phyloP scores from a whole-genome alignment of 2,113 vertebrate genomes.

The Periophthalmodon schlosseri region DNA sequence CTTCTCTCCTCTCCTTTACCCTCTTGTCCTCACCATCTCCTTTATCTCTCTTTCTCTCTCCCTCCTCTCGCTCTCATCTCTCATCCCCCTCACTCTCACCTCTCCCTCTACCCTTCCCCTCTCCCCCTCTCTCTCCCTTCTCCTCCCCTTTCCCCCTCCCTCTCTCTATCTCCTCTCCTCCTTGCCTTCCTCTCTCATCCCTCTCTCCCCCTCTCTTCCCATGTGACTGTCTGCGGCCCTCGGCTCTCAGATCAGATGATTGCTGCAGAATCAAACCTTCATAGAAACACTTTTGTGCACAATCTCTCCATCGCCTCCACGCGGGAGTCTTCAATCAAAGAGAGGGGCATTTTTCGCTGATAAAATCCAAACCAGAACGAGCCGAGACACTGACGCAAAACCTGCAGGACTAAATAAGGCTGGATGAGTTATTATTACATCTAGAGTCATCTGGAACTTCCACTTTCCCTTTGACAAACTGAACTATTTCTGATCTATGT shows the following conservation, averaged over 20 bases:
- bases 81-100: no score
- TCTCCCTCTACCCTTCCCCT: no score
- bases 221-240: constrained; percentile 5
- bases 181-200: no score
- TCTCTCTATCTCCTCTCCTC: no score
- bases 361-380: constrained; percentile 52
- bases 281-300: constrained; percentile 16
- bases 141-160: no score
- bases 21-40: no score
- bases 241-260: constrained; percentile 21
- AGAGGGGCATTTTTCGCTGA: constrained; percentile 41
- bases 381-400: constrained; percentile 2
- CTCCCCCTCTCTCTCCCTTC: no score
- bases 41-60: no score
- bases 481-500: constrained; percentile 10
- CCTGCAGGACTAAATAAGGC: background rate
- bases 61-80: no score
- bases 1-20: no score
- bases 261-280: constrained; percentile 39
- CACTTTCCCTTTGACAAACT: constrained; percentile 40
- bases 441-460: constrained; percentile 38
- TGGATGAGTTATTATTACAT: constrained; percentile 28
- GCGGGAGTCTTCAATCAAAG: constrained; percentile 38
- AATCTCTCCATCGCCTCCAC: constrained; percentile 30
- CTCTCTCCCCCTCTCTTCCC: constrained; percentile 55